Evolutionary conservation across 2,113 vertebrate genomes (phyloP), one percentile per base, ranked within the genome.

Genomic region (Motacilla alba): DNA sequence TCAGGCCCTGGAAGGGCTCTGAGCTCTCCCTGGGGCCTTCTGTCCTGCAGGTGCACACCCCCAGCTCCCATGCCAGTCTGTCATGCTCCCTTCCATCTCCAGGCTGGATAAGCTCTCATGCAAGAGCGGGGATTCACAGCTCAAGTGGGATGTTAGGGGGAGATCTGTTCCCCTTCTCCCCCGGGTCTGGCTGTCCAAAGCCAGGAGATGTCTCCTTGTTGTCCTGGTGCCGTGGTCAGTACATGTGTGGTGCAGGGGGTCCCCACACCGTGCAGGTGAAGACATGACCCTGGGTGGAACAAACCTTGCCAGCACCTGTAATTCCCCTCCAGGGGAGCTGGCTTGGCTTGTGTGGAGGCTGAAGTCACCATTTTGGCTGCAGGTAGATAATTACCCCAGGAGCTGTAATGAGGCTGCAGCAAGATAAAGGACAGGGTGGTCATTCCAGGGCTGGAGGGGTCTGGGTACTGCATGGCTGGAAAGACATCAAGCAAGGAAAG

Each of bases 181-280:
- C 14, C 0, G 30, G 70, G 18, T 15, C 37, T 74, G 87, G 27
- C 77, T 69, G 22, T 47, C 69, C 15, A 49, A 26, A 79, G 70
- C 4, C 43, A 37, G 44, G 66, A 46, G 39, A 6, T 41, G 5
- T n/a, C 68, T 46, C 28, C 3, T 0, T 3, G 30, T 35, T 76
- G 20, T 53, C 47, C 55, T 55, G 47, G 41, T 39, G 62, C 46
- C 0, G 0, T 18, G 69, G 28, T 39, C 69, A 60, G 46, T 10
- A 3, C 33, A 6, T 0, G 0, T 15, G 11, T 0, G 0, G 31
- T 2, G 12, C 33, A 21, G 35, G 50, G 44, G 10, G 10, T 56
- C 18, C 56, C 49, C 3, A 1, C 2, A 3, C 4, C 6, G 43
- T 31, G 59, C 69, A 56, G 50, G 30, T 17, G 27, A 56, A 46